Percentiles rank a stretch among this genome's conserved stretches.
phyloP scores from a whole-genome alignment of 2,797 vertebrate species.

The Typhlichthys subterraneus region DNA sequence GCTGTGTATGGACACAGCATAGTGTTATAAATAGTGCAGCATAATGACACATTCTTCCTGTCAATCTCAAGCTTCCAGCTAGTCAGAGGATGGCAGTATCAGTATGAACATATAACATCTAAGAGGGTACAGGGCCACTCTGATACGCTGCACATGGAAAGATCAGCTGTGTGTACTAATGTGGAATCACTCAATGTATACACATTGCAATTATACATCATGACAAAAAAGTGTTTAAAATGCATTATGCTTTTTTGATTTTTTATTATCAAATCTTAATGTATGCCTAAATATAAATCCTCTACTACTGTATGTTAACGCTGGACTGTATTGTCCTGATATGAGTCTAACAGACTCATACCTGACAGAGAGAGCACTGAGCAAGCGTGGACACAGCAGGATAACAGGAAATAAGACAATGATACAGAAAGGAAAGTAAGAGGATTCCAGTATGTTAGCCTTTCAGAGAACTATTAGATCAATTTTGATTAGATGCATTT shows the following conservation, averaged over 20 bases:
- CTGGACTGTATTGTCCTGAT: no score
- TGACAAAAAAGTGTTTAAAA: no score
- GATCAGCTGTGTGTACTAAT: conserved; percentile 10
- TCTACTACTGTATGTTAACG: no score
- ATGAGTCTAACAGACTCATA: background rate
- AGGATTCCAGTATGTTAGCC: background rate
- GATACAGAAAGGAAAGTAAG: background rate
- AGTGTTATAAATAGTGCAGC: conserved; percentile 7
- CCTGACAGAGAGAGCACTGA: conserved; percentile 41
- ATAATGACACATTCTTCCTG: conserved; percentile 33
- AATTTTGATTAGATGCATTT: background rate
- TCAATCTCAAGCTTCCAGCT: conserved; percentile 17
- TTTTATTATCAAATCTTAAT: no score
- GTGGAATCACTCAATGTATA: no score
- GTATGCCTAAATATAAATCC: no score
- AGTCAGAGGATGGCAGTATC: conserved; percentile 7
- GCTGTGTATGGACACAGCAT: conserved; percentile 20
- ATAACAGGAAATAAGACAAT: conserved; percentile 20
- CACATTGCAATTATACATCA: no score
- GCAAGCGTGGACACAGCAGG: conserved; percentile 26
- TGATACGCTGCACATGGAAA: background rate
- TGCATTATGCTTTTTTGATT: no score
- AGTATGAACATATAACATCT: conserved; percentile 16
- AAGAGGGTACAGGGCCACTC: conserved; percentile 7
- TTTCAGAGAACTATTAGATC: background rate